phyloP scores from a whole-genome alignment of 2,797 vertebrate genomes.

The Bufotes viridis region DNA sequence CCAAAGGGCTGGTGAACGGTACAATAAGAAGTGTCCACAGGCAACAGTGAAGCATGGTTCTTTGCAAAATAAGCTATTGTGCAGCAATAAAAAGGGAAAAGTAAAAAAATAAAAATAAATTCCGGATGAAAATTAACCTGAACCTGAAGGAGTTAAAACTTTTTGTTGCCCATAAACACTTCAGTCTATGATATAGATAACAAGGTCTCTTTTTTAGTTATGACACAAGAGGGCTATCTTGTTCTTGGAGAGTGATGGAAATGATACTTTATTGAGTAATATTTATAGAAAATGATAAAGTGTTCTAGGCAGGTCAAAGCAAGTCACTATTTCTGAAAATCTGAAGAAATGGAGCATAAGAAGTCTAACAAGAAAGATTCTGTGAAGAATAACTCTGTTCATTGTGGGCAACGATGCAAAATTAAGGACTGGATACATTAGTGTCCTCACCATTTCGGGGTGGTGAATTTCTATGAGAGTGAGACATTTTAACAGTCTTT shows the following conservation, averaged over 20 bases:
- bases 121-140: no score
- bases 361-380: background rate
- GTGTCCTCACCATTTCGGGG: background rate
- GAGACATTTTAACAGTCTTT: slow-evolving; percentile 25
- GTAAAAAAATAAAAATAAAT: no score
- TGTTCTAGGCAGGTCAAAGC: background rate
- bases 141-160: no score
- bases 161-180: background rate
- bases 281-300: background rate
- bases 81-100: no score
- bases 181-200: no score
- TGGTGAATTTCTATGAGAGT: slow-evolving; percentile 7
- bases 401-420: background rate
- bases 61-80: no score
- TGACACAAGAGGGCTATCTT: background rate
- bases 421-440: background rate
- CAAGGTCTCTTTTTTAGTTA: background rate
- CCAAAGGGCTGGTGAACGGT: no score
- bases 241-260: background rate
- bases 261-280: background rate
- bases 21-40: no score
- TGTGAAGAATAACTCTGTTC: background rate
- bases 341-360: background rate
- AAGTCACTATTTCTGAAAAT: background rate
- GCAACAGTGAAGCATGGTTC: no score